A percentile compares a stretch with the other conserved stretches of the same genome.
Conservation (phyloP, 2,797 vertebrate genomes). For the Parauchenoglanis ngamensis region DNA sequence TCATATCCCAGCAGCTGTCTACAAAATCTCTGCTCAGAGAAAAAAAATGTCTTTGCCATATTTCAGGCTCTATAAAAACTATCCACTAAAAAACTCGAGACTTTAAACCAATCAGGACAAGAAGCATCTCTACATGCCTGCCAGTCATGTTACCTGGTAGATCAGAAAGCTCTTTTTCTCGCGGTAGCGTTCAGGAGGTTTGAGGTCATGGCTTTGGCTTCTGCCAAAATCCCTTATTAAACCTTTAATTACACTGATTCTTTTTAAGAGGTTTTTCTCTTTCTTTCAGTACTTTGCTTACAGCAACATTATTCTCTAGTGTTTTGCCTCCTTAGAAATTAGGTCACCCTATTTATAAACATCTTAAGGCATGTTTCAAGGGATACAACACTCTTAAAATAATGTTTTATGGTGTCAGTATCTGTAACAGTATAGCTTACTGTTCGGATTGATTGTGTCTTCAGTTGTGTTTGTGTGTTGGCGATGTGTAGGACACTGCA, state of each 20-base stretch:
- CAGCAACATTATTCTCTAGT: neutral
- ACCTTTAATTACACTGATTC: neutral
- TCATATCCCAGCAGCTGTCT: neutral
- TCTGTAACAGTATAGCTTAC: neutral
- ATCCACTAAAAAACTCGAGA: neutral
- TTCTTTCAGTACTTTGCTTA: neutral
- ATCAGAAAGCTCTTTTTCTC: neutral
- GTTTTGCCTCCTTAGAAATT: neutral
- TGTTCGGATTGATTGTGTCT: neutral
- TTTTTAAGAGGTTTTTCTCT: neutral
- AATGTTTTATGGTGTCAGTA: neutral
- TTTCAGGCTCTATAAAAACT: neutral
- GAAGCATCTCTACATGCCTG: neutral
- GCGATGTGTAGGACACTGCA: conserved; percentile 82
- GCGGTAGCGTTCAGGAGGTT: neutral
- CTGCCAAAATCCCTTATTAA: neutral
- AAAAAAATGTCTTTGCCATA: neutral
- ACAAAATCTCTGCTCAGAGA: neutral
- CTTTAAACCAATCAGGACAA: neutral
- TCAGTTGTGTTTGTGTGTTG: conserved; percentile 21
- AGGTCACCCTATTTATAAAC: neutral
- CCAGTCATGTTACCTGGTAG: neutral
- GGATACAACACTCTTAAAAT: neutral
- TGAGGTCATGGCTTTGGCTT: neutral
- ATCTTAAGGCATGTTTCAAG: neutral